These are phyloP conservation scores for Leptura quadrifasciata DNA, from an alignment of 2,888 invertebrate genomes.

Conservation along the genomic window DNA sequence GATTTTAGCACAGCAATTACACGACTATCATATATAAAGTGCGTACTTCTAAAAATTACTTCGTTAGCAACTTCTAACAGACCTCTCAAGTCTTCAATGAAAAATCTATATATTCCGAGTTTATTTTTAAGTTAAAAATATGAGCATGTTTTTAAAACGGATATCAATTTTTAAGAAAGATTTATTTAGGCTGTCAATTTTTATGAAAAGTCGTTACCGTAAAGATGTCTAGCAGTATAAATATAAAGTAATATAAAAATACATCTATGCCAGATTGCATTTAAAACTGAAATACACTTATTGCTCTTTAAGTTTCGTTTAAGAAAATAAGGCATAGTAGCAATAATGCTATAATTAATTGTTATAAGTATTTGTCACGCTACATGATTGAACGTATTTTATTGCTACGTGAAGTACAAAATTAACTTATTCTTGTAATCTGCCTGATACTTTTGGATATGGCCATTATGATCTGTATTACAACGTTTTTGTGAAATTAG, in stretches of 20 bases:
- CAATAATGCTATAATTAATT: constrained; percentile 43
- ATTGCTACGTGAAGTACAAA: neutral
- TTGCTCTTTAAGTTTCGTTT: constrained; percentile 41
- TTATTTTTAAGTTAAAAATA: constrained; percentile 27
- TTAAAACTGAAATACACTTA: constrained; percentile 41
- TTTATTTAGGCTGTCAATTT: constrained; percentile 34
- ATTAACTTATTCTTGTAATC: neutral
- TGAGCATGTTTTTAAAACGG: constrained; percentile 14
- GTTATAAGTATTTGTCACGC: constrained; percentile 44
- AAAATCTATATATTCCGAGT: constrained; percentile 15
- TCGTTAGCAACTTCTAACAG: neutral
- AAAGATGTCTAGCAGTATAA: constrained; percentile 32
- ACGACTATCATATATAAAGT: too few relatives aligned
- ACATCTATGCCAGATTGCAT: constrained; percentile 22
- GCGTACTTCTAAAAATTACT: neutral
- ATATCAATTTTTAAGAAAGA: constrained; percentile 20
- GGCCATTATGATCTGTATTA: neutral
- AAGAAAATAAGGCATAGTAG: constrained; percentile 38
- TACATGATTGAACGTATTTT: neutral
- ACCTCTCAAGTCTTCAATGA: neutral
- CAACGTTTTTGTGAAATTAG: too few relatives aligned
- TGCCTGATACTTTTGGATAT: neutral
- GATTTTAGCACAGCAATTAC: too few relatives aligned
- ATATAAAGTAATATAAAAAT: constrained; percentile 42
- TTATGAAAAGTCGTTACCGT: constrained; percentile 35